Evolutionary conservation across 2,797 vertebrate genomes (phyloP).

Genomic region (Jordanella pulchra): DNA sequence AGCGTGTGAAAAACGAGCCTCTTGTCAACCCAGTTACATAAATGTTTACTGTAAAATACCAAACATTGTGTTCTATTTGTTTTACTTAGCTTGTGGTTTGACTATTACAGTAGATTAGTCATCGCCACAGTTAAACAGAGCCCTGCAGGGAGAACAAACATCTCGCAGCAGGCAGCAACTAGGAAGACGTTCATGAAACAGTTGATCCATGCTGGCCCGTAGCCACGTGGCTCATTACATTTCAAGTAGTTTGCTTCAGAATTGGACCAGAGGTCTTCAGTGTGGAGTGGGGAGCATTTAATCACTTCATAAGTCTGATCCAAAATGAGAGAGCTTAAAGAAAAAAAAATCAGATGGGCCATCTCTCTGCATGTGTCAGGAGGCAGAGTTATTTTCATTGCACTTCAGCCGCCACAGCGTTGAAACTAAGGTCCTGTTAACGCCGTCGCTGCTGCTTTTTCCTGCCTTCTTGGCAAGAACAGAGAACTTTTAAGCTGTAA

Average conservation of each 20-base stretch:
- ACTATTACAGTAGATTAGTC: conserved; percentile 64
- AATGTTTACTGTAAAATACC: conserved; percentile 78
- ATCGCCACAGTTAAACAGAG: conserved; percentile 63
- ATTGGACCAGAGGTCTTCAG: conserved; percentile 65
- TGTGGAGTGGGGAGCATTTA: conserved; percentile 62
- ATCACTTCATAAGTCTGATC: conserved; percentile 65
- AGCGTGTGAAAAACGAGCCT: conserved; percentile 71
- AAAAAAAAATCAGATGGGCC: conserved; percentile 56
- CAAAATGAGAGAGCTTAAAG: conserved; percentile 67
- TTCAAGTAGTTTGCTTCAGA: conserved; percentile 70
- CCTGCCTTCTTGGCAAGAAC: conserved; percentile 78
- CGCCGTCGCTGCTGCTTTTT: conserved; percentile 24
- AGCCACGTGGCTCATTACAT: conserved; percentile 73
- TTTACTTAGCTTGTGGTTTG: conserved; percentile 73
- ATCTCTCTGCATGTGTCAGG: conserved; percentile 24
- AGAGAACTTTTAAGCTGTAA: conserved; percentile 81
- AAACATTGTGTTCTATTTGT: conserved; percentile 78
- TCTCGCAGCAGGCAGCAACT: conserved; percentile 74
- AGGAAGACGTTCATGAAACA: conserved; percentile 70
- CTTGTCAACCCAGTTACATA: conserved; percentile 65
- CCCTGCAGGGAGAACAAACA: conserved; percentile 73
- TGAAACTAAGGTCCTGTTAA: conserved; percentile 57
- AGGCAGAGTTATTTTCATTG: conserved; percentile 68
- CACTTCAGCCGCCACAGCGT: conserved; percentile 63
- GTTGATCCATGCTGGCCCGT: conserved; percentile 56